Conservation (phyloP, 2,888 invertebrate genomes). For the Rhyacophila evoluta region DNA sequence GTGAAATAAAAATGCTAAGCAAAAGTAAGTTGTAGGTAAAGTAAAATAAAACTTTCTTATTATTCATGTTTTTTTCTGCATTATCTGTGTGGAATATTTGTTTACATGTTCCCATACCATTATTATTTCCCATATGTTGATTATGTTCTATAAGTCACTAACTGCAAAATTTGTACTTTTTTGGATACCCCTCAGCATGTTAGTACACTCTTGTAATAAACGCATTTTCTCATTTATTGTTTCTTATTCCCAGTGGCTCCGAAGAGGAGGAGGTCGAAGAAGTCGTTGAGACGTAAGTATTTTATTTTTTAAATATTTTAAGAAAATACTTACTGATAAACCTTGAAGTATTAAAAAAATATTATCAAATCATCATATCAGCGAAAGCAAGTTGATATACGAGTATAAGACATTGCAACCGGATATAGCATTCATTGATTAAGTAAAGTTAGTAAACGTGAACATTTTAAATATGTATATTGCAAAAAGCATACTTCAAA, state of each 20-base stretch:
- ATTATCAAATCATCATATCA: no score
- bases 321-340: background rate
- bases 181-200: constrained; percentile 25
- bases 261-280: constrained; percentile 85
- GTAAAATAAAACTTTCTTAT: background rate
- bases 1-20: background rate
- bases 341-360: no score
- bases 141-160: constrained; percentile 28
- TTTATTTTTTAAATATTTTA: constrained; percentile 36
- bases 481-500: no score
- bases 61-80: constrained; percentile 12
- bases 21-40: constrained; percentile 17
- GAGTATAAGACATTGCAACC: no score
- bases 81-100: background rate
- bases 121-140: background rate
- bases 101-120: constrained; percentile 11
- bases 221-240: constrained; percentile 51
- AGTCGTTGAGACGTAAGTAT: constrained; percentile 81
- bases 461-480: no score
- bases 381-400: no score
- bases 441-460: no score
- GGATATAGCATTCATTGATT: no score
- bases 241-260: constrained; percentile 67
- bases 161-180: constrained; percentile 31
- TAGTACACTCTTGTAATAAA: background rate